Percentiles rank a stretch among this genome's conserved stretches.
Evolutionary conservation across 2,113 vertebrate species (phyloP).

Genomic region (Hippocampus abdominalis): DNA sequence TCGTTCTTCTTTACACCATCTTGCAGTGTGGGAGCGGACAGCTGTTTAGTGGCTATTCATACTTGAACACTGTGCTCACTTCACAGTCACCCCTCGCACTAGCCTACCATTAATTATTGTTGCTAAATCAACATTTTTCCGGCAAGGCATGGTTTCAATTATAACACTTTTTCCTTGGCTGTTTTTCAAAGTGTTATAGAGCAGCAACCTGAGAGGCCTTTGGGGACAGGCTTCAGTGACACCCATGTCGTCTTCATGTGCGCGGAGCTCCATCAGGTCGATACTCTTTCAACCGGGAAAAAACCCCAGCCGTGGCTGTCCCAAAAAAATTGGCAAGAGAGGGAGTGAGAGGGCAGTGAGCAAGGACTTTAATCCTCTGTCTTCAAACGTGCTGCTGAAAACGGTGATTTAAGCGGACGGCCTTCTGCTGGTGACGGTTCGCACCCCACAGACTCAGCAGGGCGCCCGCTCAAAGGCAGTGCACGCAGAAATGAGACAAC

Average conservation of each 20-base stretch:
- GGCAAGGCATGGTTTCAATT: conserved; percentile 8
- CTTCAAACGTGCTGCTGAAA: conserved; percentile 59
- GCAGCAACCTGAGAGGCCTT: conserved; percentile 9
- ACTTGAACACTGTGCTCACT: background rate
- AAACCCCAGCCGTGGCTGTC: conserved; percentile 51
- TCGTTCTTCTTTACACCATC: too few species aligned
- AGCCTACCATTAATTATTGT: background rate
- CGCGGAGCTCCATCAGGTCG: conserved; percentile 34
- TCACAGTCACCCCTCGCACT: background rate
- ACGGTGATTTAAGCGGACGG: conserved; percentile 51
- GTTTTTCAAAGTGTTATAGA: conserved; percentile 8
- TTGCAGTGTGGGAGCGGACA: too few species aligned
- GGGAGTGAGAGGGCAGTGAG: conserved; percentile 6
- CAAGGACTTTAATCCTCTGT: conserved; percentile 55
- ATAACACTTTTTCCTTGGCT: background rate
- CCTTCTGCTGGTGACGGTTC: conserved; percentile 41
- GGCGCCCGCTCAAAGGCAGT: conserved; percentile 49
- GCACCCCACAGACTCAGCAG: conserved; percentile 45
- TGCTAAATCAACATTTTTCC: background rate
- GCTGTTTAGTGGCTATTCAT: background rate
- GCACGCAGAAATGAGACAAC: conserved; percentile 23
- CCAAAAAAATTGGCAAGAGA: conserved; percentile 41
- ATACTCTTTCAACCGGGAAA: conserved; percentile 37
- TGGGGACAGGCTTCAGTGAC: conserved; percentile 19
- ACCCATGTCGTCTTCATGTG: conserved; percentile 41